A percentile compares a stretch with the other conserved stretches of the same genome.
Evolutionary conservation across 2,113 vertebrate species (phyloP).

Genomic region (Furnarius figulus): DNA sequence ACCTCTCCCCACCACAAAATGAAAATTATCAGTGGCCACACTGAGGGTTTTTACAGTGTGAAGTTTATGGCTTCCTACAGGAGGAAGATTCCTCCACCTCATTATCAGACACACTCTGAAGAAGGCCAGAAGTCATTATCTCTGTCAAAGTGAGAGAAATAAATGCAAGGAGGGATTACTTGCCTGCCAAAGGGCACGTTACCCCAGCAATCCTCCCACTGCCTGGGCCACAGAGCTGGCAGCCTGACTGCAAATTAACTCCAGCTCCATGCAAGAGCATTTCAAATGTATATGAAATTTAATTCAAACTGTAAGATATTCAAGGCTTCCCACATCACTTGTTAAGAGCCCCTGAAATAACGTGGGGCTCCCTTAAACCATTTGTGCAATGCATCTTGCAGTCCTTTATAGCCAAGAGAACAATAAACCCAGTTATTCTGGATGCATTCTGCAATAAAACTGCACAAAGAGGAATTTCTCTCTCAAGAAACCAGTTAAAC

Average conservation of each 20-base stretch:
- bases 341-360: neutral
- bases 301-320: neutral
- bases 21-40: neutral
- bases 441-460: neutral
- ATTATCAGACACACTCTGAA: neutral
- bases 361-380: neutral
- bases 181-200: neutral
- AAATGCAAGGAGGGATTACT: neutral
- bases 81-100: neutral
- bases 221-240: neutral
- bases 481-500: neutral
- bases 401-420: neutral
- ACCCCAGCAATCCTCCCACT: neutral
- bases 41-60: neutral
- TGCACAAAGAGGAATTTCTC: neutral
- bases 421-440: neutral
- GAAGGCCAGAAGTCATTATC: neutral
- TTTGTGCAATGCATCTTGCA: neutral
- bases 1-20: neutral
- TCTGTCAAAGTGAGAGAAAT: neutral
- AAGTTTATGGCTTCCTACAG: neutral
- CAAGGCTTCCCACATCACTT: constrained; percentile 17
- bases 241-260: neutral
- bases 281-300: neutral
- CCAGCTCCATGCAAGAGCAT: neutral